Evolutionary conservation across 1,140 invertebrate species (phyloP).

Genomic region (Zaprionus kolodkinae): DNA sequence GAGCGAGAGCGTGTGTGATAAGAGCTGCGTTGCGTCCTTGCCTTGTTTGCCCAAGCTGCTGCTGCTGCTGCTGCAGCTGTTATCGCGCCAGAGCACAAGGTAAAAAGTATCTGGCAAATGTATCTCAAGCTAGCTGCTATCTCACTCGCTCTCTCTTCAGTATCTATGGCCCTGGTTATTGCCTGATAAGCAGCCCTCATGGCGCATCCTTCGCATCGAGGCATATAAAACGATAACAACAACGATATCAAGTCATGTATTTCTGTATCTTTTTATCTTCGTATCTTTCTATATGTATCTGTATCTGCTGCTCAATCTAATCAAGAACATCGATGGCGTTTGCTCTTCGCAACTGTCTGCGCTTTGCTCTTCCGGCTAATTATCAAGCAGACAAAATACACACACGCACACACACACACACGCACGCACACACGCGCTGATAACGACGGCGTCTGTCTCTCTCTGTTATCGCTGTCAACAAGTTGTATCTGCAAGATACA

Average conservation of each 20-base stretch:
- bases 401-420: background rate
- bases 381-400: background rate
- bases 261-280: background rate
- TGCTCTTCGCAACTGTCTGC: background rate
- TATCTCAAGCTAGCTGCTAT: background rate
- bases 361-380: slow-evolving; percentile 22
- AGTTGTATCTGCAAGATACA: slow-evolving; percentile 30
- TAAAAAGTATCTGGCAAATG: slow-evolving; percentile 29
- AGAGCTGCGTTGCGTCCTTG: slow-evolving; percentile 42
- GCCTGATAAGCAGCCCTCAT: slow-evolving; percentile 4
- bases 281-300: too few relatives aligned
- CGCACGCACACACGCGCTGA: background rate
- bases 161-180: slow-evolving; percentile 18
- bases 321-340: background rate
- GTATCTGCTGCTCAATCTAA: too few relatives aligned
- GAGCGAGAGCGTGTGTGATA: slow-evolving; percentile 15
- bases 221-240: too few relatives aligned
- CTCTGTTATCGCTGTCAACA: slow-evolving; percentile 20
- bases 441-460: background rate
- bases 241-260: background rate
- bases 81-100: slow-evolving; percentile 14
- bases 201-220: background rate
- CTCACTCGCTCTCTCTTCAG: background rate
- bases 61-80: slow-evolving; percentile 28
- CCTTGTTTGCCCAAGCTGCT: slow-evolving; percentile 35